phyloP scores from a whole-genome alignment of 2,797 vertebrate species.

The Galaxias olidus region DNA sequence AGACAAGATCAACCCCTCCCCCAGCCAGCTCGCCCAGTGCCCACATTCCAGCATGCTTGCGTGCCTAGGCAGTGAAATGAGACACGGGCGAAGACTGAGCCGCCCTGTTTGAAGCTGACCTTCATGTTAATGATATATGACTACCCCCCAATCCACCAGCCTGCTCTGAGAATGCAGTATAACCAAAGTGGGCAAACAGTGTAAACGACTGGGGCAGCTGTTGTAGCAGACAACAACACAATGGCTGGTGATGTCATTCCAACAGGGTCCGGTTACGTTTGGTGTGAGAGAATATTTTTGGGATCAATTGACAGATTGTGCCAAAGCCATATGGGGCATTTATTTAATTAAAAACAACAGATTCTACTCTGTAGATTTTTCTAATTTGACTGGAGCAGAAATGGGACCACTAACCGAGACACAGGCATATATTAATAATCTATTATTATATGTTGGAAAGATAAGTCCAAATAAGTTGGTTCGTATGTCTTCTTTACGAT shows the following conservation, averaged over 20 bases:
- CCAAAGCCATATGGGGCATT: too few species aligned
- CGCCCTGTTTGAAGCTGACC: conserved; percentile 74
- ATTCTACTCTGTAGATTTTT: neutral
- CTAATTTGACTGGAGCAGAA: too few species aligned
- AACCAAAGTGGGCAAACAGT: conserved; percentile 35
- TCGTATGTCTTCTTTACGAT: too few species aligned
- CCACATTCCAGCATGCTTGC: conserved; percentile 69
- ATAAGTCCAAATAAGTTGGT: too few species aligned
- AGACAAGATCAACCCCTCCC: conserved; percentile 25
- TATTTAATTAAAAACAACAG: too few species aligned
- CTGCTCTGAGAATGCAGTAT: conserved; percentile 57
- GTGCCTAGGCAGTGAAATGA: conserved; percentile 73
- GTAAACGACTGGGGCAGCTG: conserved; percentile 59
- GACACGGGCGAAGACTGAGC: conserved; percentile 69
- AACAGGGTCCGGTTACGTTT: conserved; percentile 36
- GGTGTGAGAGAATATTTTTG: conserved; percentile 32
- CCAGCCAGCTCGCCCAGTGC: conserved; percentile 52
- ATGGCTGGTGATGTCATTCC: conserved; percentile 68
- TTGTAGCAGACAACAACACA: conserved; percentile 40
- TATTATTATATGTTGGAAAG: too few species aligned
- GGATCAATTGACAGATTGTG: neutral
- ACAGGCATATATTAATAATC: conserved; percentile 2
- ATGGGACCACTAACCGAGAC: neutral
- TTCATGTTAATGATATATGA: conserved; percentile 77
- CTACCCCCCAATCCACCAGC: conserved; percentile 47